Evolutionary conservation across 2,113 vertebrate genomes (phyloP).

Genomic region (Pelecanoides urinatrix): DNA sequence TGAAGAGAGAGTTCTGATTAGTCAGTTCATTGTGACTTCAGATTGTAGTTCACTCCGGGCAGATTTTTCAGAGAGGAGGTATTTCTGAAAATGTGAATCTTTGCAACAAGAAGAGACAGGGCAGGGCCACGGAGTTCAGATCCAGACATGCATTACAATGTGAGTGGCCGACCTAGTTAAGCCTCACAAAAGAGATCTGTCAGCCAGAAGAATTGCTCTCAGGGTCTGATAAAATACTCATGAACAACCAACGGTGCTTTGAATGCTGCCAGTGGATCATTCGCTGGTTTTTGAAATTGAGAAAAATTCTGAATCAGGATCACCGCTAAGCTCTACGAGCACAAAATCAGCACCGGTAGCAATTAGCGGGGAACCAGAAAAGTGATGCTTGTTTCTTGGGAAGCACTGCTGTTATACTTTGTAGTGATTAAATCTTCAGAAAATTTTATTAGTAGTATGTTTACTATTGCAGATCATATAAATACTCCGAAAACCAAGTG

Average conservation of each 20-base stretch:
- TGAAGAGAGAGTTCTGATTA: not conserved
- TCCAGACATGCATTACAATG: not conserved
- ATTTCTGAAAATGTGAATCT: not conserved
- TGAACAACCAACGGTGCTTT: not conserved
- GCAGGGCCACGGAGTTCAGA: not conserved
- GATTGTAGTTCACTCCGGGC: not conserved
- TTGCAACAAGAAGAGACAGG: not conserved
- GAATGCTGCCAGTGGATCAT: not conserved
- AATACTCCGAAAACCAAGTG: fast-evolving
- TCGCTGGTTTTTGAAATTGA: not conserved
- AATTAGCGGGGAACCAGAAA: not conserved
- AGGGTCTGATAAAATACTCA: not conserved
- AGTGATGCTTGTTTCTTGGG: not conserved
- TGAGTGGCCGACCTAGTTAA: not conserved
- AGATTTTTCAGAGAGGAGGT: not conserved
- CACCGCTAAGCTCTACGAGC: not conserved
- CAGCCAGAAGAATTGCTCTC: not conserved
- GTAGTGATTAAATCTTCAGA: not conserved
- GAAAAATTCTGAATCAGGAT: not conserved
- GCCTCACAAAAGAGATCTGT: not conserved
- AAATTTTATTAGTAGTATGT: not conserved
- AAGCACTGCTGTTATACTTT: not conserved
- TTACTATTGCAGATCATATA: not conserved
- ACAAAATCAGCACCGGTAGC: not conserved
- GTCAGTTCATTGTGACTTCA: not conserved